Evolutionary conservation across 2,888 invertebrate species (phyloP).

Genomic region (Encarsia formosa): DNA sequence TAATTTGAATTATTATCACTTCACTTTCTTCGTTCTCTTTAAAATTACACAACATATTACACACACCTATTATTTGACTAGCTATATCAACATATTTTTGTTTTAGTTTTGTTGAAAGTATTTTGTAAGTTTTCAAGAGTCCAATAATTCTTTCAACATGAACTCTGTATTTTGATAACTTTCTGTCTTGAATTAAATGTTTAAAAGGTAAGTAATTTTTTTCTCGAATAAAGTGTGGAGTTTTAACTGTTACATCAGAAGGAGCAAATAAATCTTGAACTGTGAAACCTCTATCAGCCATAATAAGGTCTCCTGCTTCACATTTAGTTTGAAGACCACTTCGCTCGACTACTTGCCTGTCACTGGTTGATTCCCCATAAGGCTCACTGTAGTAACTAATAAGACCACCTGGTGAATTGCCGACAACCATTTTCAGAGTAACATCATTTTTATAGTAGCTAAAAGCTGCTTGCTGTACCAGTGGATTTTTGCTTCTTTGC

Average conservation of each 20-base stretch:
- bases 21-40: too few species aligned
- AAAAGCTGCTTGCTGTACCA: background rate
- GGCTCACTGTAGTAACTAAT: background rate
- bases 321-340: background rate
- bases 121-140: conserved; percentile 1
- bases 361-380: conserved; percentile 1
- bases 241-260: background rate
- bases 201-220: background rate
- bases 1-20: too few species aligned
- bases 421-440: background rate
- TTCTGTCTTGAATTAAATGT: background rate
- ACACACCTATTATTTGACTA: background rate
- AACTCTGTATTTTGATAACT: background rate
- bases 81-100: background rate
- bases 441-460: background rate
- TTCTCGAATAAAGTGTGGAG: background rate
- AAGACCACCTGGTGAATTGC: background rate
- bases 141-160: background rate
- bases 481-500: background rate
- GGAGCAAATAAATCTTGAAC: background rate
- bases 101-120: background rate
- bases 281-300: background rate
- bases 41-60: too few species aligned
- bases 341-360: background rate
- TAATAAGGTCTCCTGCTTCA: background rate